Base-by-base conservation (phyloP, 2,888 invertebrate genomes). In the Philhelius pedissequus region DNA sequence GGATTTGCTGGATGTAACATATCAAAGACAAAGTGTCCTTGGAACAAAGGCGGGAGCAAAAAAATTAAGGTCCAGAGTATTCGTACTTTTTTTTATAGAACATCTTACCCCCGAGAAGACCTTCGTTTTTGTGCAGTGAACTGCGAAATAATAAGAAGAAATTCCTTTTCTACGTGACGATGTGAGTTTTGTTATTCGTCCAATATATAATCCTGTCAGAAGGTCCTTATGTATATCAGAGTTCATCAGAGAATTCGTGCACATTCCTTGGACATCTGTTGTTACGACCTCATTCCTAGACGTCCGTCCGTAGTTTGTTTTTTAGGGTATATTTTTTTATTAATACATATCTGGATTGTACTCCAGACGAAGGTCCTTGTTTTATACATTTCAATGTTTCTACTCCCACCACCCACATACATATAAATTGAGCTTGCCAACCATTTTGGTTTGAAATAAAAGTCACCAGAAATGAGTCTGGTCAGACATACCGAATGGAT, bases 121-220 rank as follows among this genome's bases (percentile, higher is more conserved):
- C 54, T 74, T 74, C 52, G 8, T 64, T 48, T 22, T n/a, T 64
- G 20, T 64, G 75, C 75, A 68, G 50, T 66, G 75, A 86, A 86
- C 76, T 73, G 76, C 62, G 76, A 81, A 81, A 86, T 86, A 81
- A 86, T 86, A 86, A 81, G 81, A 32, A 86, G 22, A 81, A 81
- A 86, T 86, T 76, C 81, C 75, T 76, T 86, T 81, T 76, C 76
- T 81, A 86, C 86, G 86, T 86, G 86, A 71, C 80, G 68, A 54
- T 62, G 81, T 79, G 60, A 56, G 11, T 43, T 6, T 62, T 62
- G 73, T 60, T 60, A 1, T 25, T 22, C 6, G 43, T 71, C 7
- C 32, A 50, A 68, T 78, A 52, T 73, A 30, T 58, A 74, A 73
- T 69, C 30, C 45, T 35, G 52, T 32, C 48, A 64, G 48, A 64